A percentile compares a stretch with the other conserved stretches of the same genome.
Evolutionary conservation across 2,888 invertebrate species (phyloP).

Genomic region (Dendrolimus houi): DNA sequence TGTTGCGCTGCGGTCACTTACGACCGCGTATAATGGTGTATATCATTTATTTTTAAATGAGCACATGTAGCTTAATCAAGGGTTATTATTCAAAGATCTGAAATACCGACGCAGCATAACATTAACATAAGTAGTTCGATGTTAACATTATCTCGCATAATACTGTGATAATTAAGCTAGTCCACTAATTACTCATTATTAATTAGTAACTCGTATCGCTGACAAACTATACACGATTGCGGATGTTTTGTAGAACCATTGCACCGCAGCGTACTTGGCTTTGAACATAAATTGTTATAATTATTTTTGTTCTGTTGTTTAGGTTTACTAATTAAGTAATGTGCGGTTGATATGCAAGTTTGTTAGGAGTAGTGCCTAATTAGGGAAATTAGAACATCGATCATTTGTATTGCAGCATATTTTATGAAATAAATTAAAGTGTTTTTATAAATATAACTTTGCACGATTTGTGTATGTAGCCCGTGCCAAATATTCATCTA

Average conservation of each 20-base stretch:
- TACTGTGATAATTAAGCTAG: conserved; percentile 17
- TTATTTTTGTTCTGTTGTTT: not conserved
- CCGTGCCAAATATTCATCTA: too few relatives aligned
- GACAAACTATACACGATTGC: conserved; percentile 16
- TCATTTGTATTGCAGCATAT: too few relatives aligned
- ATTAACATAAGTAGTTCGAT: conserved; percentile 3
- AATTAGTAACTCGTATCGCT: conserved; percentile 13
- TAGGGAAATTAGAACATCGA: too few relatives aligned
- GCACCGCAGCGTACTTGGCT: conserved; percentile 4
- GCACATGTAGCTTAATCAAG: not conserved
- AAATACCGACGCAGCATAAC: not conserved
- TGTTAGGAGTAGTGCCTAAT: too few relatives aligned
- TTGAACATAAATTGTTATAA: conserved; percentile 2
- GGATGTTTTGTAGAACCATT: conserved; percentile 16
- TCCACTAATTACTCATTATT: conserved; percentile 20
- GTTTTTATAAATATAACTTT: too few relatives aligned
- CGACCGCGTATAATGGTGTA: not conserved
- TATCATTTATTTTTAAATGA: not conserved
- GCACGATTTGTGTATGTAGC: too few relatives aligned
- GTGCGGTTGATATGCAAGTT: too few relatives aligned
- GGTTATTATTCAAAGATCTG: not conserved
- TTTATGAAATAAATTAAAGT: too few relatives aligned
- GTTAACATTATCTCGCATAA: conserved; percentile 7
- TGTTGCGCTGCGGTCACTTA: not conserved
- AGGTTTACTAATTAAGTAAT: not conserved